A percentile compares a stretch with the other conserved stretches of the same genome.
Conservation (phyloP, 2,797 vertebrate genomes). For the Sebastes ruberrimus region DNA sequence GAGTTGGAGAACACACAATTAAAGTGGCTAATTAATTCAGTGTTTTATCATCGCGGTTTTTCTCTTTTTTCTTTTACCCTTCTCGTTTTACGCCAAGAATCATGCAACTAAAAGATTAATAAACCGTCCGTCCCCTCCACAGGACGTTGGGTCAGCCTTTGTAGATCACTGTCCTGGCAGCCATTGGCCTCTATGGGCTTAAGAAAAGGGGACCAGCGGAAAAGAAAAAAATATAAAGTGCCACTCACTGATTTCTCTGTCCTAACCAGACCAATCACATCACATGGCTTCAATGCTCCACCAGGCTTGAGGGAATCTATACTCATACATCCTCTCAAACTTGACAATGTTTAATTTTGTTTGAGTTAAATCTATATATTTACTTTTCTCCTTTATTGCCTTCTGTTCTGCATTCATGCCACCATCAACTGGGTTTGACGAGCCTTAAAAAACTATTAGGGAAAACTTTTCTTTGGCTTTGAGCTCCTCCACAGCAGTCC, state of each 20-base stretch:
- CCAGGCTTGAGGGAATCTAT: conserved; percentile 3
- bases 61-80: conserved; percentile 27
- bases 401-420: background rate
- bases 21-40: conserved; percentile 81
- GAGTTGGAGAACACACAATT: conserved; percentile 79
- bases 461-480: conserved; percentile 5
- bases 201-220: conserved; percentile 24
- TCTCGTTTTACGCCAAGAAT: conserved; percentile 53
- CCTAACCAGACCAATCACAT: conserved; percentile 12
- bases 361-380: conserved; percentile 10
- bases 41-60: conserved; percentile 60
- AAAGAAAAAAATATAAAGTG: background rate
- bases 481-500: background rate
- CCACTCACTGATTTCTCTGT: conserved; percentile 15
- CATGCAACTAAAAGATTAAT: conserved; percentile 63
- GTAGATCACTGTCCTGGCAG: conserved; percentile 66
- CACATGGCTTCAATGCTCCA: conserved; percentile 33
- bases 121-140: conserved; percentile 37
- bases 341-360: conserved; percentile 17
- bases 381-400: background rate
- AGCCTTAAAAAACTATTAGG: background rate
- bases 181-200: conserved; percentile 45
- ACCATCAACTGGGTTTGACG: background rate
- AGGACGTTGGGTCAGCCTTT: conserved; percentile 65
- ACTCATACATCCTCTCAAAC: conserved; percentile 10